phyloP scores from a whole-genome alignment of 2,113 vertebrate species.

The Rhinolophus sinicus region DNA sequence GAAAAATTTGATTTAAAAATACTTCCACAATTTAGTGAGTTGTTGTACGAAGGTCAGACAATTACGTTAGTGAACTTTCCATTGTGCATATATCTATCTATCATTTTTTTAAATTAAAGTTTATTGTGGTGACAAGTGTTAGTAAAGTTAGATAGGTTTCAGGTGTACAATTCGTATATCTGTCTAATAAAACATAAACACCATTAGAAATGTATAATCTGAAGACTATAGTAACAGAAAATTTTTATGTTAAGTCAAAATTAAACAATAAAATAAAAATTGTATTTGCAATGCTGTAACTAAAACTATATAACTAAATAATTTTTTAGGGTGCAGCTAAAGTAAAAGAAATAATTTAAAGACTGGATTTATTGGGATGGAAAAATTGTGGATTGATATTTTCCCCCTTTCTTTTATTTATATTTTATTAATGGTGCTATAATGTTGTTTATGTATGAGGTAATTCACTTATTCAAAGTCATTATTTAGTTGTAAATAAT shows the following conservation, averaged over 20 bases:
- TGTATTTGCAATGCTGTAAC: not conserved
- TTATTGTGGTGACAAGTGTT: too few species aligned
- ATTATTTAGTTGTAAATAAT: not conserved
- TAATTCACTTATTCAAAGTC: not conserved
- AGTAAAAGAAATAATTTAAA: not conserved
- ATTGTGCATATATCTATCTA: too few species aligned
- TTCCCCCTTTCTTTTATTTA: not conserved
- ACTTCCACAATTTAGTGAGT: not conserved
- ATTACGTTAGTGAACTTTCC: too few species aligned
- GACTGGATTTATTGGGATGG: not conserved
- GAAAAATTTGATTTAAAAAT: not conserved
- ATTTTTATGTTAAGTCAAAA: not conserved
- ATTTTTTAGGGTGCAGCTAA: not conserved
- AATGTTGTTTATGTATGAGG: not conserved
- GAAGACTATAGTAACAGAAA: not conserved
- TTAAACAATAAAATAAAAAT: not conserved
- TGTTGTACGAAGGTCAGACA: not conserved
- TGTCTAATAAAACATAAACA: not conserved
- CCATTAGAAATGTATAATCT: not conserved
- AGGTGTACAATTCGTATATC: too few species aligned
- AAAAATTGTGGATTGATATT: not conserved
- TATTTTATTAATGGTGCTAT: not conserved
- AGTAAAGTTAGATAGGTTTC: too few species aligned
- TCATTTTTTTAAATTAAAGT: too few species aligned
- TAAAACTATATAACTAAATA: not conserved